These are phyloP conservation scores for Diceros bicornis DNA, from an alignment of 2,797 vertebrate species.

Conservation along the genomic window DNA sequence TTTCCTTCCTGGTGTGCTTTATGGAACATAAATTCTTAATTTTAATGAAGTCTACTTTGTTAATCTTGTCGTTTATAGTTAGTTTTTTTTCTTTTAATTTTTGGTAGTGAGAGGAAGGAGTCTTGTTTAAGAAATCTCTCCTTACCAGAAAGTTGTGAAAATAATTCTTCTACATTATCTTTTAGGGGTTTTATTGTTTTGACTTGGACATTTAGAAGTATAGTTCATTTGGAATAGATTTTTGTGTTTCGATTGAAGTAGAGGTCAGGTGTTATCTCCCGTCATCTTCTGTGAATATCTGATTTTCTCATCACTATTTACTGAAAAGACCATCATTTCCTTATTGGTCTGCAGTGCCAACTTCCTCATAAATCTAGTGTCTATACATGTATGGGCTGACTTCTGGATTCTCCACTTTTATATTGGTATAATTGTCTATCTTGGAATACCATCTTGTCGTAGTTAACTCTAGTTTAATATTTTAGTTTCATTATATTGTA, in stretches of 20 bases:
- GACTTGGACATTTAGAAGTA: not conserved
- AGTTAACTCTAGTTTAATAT: not conserved
- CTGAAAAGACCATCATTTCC: not conserved
- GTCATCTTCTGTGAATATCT: rapidly evolving
- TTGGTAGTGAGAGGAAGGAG: not conserved
- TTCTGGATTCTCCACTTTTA: not conserved
- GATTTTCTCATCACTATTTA: not conserved
- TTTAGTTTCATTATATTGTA: not conserved
- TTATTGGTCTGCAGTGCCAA: not conserved
- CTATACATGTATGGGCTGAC: not conserved
- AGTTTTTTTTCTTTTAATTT: not conserved
- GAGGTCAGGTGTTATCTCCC: not conserved
- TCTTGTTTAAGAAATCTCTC: not conserved
- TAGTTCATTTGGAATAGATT: not conserved
- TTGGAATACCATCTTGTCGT: not conserved
- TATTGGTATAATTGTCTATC: not conserved
- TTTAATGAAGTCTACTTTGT: not conserved
- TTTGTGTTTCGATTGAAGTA: not conserved
- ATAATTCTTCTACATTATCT: not conserved
- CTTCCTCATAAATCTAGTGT: not conserved
- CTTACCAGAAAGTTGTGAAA: not conserved
- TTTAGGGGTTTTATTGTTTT: not conserved
- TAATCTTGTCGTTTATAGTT: not conserved
- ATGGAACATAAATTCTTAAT: not conserved
- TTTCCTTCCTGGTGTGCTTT: not conserved